These are phyloP conservation scores for Malurus cyaneus DNA, from an alignment of 2,113 vertebrate genomes.

Conservation along the genomic window DNA sequence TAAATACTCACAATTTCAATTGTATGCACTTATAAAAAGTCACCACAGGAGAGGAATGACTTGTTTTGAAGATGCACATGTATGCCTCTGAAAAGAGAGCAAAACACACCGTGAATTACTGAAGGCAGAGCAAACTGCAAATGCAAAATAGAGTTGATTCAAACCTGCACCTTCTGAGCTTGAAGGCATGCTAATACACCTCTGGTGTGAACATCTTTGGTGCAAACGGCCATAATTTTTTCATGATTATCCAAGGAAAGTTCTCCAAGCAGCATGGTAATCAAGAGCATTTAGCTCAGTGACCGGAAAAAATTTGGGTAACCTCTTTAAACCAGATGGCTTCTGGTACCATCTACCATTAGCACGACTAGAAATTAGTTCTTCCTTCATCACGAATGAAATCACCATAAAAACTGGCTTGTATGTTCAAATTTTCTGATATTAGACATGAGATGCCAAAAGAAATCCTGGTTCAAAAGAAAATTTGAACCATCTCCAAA, in stretches of 20 bases:
- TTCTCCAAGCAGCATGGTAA: conserved; percentile 79
- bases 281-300: conserved; percentile 81
- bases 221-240: conserved; percentile 86
- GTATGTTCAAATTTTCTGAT: not conserved
- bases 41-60: not conserved
- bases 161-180: conserved; percentile 74
- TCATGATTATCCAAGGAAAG: conserved; percentile 75
- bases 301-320: conserved; percentile 60
- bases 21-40: not conserved
- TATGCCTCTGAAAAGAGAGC: not conserved
- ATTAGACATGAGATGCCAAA: not conserved
- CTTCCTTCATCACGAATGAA: not conserved
- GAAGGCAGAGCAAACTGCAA: not conserved
- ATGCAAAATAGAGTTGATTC: not conserved
- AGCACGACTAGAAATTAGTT: not conserved
- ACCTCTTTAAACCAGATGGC: not conserved
- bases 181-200: conserved; percentile 80
- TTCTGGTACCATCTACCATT: not conserved
- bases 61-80: not conserved
- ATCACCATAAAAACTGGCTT: not conserved
- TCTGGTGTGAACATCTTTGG: conserved; percentile 78
- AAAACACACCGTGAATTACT: not conserved
- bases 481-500: not conserved
- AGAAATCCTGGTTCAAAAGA: not conserved
- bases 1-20: not conserved